These are phyloP conservation scores for Pammene fasciana DNA, from an alignment of 2,888 invertebrate genomes.

Conservation along the genomic window DNA sequence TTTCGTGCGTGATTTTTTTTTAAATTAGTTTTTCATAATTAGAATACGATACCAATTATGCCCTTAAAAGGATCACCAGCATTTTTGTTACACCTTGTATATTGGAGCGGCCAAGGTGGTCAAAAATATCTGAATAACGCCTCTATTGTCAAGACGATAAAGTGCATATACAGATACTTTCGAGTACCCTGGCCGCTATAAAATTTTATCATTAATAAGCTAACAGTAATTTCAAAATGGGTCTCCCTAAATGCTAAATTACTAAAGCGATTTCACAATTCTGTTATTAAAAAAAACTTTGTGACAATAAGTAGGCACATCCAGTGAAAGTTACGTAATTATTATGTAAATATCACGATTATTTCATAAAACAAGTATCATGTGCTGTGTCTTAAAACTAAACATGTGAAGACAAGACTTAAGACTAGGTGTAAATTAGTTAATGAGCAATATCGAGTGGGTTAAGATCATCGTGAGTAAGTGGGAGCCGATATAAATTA, in stretches of 20 bases:
- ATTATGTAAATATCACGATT: slow-evolving; percentile 22
- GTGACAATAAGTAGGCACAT: slow-evolving; percentile 17
- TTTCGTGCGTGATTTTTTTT: too few relatives aligned
- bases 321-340: slow-evolving; percentile 10
- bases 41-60: too few relatives aligned
- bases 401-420: slow-evolving; percentile 43
- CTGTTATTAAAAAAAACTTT: slow-evolving; percentile 5
- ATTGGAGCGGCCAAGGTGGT: too few relatives aligned
- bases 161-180: too few relatives aligned
- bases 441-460: slow-evolving; percentile 47
- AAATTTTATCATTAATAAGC: background rate
- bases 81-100: too few relatives aligned
- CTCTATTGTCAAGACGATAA: too few relatives aligned
- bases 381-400: slow-evolving; percentile 42
- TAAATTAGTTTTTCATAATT: too few relatives aligned
- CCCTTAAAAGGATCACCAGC: too few relatives aligned
- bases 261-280: background rate
- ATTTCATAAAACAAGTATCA: slow-evolving; percentile 18
- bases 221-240: background rate
- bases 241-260: background rate
- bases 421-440: slow-evolving; percentile 45
- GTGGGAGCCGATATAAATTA: background rate
- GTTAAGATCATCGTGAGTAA: background rate
- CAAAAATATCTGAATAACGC: too few relatives aligned
- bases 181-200: too few relatives aligned